Evolutionary conservation across 2,113 vertebrate species (phyloP).

Genomic region (Butorides virescens): DNA sequence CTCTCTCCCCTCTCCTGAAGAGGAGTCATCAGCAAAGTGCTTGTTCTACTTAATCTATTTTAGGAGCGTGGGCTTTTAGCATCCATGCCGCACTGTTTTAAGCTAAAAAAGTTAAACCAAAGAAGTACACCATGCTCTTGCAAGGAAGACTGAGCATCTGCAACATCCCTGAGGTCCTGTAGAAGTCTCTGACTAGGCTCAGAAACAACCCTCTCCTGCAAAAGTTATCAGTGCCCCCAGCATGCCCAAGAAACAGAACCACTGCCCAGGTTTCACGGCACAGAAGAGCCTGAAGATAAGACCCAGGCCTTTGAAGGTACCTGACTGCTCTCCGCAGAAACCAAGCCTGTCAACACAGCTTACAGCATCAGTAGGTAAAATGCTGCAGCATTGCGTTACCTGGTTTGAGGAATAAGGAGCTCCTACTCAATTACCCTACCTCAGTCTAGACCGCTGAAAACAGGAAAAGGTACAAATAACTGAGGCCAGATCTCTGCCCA

Average conservation of each 20-base stretch:
- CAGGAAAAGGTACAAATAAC: background rate
- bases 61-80: constrained; percentile 18
- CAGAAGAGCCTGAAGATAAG: background rate
- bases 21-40: background rate
- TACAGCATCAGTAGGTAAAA: background rate
- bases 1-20: constrained; percentile 4
- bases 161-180: background rate
- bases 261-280: background rate
- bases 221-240: background rate
- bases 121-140: background rate
- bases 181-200: background rate
- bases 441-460: background rate
- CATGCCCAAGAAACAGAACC: background rate
- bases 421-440: background rate
- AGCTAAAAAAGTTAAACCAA: background rate
- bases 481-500: background rate
- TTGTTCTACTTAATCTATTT: constrained; percentile 9
- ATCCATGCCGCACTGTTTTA: background rate
- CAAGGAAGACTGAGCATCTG: background rate
- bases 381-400: background rate
- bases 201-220: background rate
- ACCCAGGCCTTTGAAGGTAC: background rate
- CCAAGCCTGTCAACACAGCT: background rate
- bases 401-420: background rate
- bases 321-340: background rate